phyloP scores from a whole-genome alignment of 30 jellyfish, hydroid and myxozoan species.

The Pelagia noctiluca region DNA sequence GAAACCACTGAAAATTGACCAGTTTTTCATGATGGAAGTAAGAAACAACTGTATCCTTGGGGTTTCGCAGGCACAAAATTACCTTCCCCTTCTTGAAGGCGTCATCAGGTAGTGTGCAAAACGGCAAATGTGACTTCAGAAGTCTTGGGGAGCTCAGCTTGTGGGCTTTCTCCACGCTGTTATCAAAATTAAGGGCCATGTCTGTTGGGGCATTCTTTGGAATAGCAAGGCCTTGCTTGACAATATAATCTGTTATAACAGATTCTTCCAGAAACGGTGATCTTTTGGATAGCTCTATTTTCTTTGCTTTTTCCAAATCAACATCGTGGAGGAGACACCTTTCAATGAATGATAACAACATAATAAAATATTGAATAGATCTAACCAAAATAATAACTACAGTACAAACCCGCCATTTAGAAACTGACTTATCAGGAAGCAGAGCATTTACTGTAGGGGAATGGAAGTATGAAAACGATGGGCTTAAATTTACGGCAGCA shows the following conservation, averaged over 20 bases:
- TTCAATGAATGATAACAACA: too few species aligned
- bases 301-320: conserved; percentile 3
- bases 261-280: background rate
- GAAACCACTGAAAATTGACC: background rate
- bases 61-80: conserved; percentile 44
- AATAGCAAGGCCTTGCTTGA: background rate
- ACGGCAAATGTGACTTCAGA: conserved; percentile 26
- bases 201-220: background rate
- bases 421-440: too few species aligned
- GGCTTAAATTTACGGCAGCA: too few species aligned
- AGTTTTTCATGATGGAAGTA: conserved; percentile 20
- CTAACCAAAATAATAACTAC: too few species aligned
- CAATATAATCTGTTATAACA: background rate
- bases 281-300: background rate
- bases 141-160: conserved; percentile 33
- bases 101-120: conserved; percentile 28
- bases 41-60: conserved; percentile 59
- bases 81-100: conserved; percentile 37
- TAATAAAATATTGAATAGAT: too few species aligned
- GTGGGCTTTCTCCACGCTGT: background rate
- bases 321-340: background rate
- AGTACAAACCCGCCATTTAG: too few species aligned
- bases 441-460: too few species aligned
- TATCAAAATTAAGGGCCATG: background rate
- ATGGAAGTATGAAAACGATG: too few species aligned